A percentile compares a stretch with the other conserved stretches of the same genome.
phyloP scores from a whole-genome alignment of 2,113 vertebrate species.

The Atherinomorus stipes region DNA sequence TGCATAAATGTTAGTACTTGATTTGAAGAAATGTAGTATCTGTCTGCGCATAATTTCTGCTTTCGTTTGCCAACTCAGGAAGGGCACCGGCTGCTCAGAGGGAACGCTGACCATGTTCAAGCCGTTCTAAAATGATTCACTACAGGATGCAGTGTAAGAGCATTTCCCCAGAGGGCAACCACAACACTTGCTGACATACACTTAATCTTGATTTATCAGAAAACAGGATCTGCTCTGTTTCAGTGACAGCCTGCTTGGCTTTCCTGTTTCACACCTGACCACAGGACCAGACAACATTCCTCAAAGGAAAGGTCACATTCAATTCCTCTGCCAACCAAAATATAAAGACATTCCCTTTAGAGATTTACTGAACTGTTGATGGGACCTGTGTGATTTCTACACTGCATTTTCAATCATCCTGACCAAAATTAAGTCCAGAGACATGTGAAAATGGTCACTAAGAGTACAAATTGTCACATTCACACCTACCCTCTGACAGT shows the following conservation, averaged over 20 bases:
- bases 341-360: too few relatives aligned
- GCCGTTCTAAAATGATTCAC: constrained; percentile 2
- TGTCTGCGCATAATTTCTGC: neutral
- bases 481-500: too few relatives aligned
- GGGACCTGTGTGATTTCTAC: too few relatives aligned
- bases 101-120: neutral
- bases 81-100: neutral
- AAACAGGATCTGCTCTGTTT: constrained; percentile 24
- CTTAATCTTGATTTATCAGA: constrained; percentile 22
- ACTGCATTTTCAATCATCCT: too few relatives aligned
- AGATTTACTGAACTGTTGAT: too few relatives aligned
- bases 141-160: constrained; percentile 7
- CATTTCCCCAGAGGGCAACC: constrained; percentile 14
- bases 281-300: neutral
- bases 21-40: too few relatives aligned
- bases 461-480: too few relatives aligned
- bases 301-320: neutral
- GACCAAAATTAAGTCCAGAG: too few relatives aligned
- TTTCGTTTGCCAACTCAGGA: constrained; percentile 7
- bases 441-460: too few relatives aligned
- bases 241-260: constrained; percentile 3
- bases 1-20: too few relatives aligned
- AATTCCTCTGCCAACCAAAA: too few relatives aligned
- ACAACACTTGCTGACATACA: constrained; percentile 17
- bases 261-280: neutral